A percentile compares a stretch with the other conserved stretches of the same genome.
These are phyloP conservation scores for Cancer borealis DNA, from an alignment of 2,888 invertebrate species.

Conservation along the genomic window DNA sequence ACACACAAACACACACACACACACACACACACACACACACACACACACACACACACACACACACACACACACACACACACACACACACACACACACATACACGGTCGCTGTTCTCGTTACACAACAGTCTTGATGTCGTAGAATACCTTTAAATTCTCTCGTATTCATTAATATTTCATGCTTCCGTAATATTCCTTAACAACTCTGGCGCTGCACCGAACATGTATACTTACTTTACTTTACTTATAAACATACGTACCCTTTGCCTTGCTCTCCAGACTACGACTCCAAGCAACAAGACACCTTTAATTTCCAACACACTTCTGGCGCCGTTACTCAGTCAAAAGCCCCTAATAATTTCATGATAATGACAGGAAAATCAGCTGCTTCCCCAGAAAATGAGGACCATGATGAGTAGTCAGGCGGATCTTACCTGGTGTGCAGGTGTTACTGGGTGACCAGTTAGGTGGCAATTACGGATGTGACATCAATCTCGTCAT, in stretches of 20 bases:
- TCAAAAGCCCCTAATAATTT: neutral
- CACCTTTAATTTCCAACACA: constrained; percentile 9
- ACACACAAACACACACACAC: too few species aligned
- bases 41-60: too few species aligned
- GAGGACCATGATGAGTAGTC: neutral
- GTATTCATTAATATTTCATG: neutral
- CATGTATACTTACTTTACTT: neutral
- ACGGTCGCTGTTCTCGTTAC: too few species aligned
- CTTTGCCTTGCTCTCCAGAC: neutral
- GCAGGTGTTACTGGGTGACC: neutral
- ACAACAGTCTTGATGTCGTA: too few species aligned
- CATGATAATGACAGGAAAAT: constrained; percentile 4
- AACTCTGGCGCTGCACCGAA: neutral
- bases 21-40: too few species aligned
- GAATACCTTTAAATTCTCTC: too few species aligned
- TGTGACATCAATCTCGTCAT: neutral
- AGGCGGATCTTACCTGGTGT: neutral
- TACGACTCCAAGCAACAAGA: neutral
- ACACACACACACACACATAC: too few species aligned
- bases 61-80: too few species aligned
- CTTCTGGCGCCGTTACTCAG: neutral
- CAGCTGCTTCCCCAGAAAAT: neutral
- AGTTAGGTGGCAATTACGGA: neutral
- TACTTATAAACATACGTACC: neutral
- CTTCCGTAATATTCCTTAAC: too few species aligned